These are phyloP conservation scores for Anguilla japonica DNA, from an alignment of 2,113 vertebrate genomes.

Conservation along the genomic window DNA sequence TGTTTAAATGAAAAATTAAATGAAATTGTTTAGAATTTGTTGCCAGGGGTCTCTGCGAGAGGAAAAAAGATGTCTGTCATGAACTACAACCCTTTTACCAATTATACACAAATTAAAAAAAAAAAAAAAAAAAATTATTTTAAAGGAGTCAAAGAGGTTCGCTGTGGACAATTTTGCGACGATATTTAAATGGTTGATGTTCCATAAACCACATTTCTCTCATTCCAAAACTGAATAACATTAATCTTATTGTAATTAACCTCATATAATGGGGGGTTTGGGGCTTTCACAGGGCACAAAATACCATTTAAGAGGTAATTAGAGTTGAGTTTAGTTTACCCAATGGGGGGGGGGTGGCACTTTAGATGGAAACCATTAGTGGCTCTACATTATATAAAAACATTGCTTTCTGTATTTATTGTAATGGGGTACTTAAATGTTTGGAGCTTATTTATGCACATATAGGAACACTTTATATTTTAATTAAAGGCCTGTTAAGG, in stretches of 20 bases:
- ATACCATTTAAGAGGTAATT: neutral
- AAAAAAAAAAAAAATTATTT: neutral
- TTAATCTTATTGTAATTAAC: neutral
- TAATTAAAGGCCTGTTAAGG: no score
- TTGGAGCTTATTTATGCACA: no score
- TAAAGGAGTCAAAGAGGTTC: neutral
- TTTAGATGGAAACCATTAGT: neutral
- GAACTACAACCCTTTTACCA: neutral
- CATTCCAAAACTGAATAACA: neutral
- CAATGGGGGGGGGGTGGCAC: no score
- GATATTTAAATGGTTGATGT: neutral
- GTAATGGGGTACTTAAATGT: neutral
- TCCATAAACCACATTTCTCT: neutral
- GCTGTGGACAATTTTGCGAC: neutral
- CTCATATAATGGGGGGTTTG: neutral
- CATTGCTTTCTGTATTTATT: neutral
- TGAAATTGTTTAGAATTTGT: no score
- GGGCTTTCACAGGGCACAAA: neutral
- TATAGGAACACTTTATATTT: no score
- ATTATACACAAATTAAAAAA: constrained; percentile 1
- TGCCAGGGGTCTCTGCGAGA: neutral
- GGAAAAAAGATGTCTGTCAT: neutral
- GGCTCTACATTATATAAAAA: neutral
- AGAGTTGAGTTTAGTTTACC: no score
- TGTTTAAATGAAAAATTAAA: no score